Evolutionary conservation across 1,140 invertebrate genomes (phyloP), one percentile per base, ranked within the genome.

Genomic region (Pseudoatta argentina): DNA sequence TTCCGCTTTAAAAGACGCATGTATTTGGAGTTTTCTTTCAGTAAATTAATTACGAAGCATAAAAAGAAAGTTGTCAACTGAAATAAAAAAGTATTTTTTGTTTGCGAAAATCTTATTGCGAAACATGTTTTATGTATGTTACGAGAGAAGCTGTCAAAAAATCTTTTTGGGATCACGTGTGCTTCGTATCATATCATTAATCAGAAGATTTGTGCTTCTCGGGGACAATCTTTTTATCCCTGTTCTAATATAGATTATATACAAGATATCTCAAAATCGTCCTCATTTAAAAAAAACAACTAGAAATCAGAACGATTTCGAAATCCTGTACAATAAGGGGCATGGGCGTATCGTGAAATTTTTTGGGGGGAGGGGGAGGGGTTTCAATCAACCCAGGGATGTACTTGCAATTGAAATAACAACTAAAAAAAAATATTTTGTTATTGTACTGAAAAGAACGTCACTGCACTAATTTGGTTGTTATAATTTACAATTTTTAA

Each of bases 101-200:
- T 39, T 64, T 27, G 5, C 39, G 16, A 77, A 66, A 66, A 48
- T 66, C 24, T 53, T 66, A 30, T 66, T 66, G 16, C 44, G 18
- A 78, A 78, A 78, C 18, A 77, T 63, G 24, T 30, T 51, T 64
- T 78, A 21, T 16, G 21, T 78, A 21, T 16, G 30, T 34, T 48
- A 39, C 18, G 5, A 27, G 24, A 21, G 3, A 78, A 64, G 18
- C 39, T 64, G n/a, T 77, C 18, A 64, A 78, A 48, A 78, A 34
- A 64, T 77, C 57, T 63, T 64, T 24, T 77, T 77, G 59, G 75
- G 12, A 66, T 66, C 18, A 66, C 24, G 59, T 51, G 44, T n/a
- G 44, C 18, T 77, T 78, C 44, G 14, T 66, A 30, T 34, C 48
- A 24, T 12, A 77, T 63, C 16, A 8, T 63, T 21, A 24, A 4